Percentiles rank a stretch among this genome's conserved stretches.
Conservation (phyloP, 2,113 vertebrate species). For the Dissostichus mawsoni region DNA sequence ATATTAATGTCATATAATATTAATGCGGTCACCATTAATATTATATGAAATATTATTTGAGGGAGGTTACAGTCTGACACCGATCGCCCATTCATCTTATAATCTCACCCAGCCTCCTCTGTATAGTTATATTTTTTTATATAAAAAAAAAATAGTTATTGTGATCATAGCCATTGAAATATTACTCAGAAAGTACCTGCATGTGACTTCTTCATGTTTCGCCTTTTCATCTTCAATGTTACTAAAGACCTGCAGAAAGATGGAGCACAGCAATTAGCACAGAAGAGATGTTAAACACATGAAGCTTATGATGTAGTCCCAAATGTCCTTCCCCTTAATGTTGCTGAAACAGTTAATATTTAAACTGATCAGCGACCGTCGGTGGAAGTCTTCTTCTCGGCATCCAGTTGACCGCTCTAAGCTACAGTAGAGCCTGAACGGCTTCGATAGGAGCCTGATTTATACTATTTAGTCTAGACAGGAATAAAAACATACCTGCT, state of each 20-base stretch:
- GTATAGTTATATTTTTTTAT: no score
- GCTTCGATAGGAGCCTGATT: constrained; percentile 83
- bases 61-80: no score
- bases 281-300: no score
- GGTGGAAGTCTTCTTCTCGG: constrained; percentile 85
- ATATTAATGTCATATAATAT: no score
- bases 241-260: constrained; percentile 2
- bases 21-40: no score
- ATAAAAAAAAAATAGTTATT: no score
- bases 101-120: no score
- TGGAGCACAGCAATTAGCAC: background rate
- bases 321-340: constrained; percentile 84
- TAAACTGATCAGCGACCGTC: constrained; percentile 89
- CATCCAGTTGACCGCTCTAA: constrained; percentile 84
- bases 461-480: accelerated
- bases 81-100: no score
- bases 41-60: no score
- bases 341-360: constrained; percentile 84
- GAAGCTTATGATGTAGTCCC: no score
- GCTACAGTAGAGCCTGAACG: constrained; percentile 78
- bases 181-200: constrained; percentile 36
- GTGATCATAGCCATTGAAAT: no score
- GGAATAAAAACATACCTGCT: background rate
- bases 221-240: no score
- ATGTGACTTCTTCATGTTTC: accelerated